Percentiles rank a stretch among this genome's conserved stretches.
These are phyloP conservation scores for Volucella zonaria DNA, from an alignment of 2,888 invertebrate species.

Conservation along the genomic window DNA sequence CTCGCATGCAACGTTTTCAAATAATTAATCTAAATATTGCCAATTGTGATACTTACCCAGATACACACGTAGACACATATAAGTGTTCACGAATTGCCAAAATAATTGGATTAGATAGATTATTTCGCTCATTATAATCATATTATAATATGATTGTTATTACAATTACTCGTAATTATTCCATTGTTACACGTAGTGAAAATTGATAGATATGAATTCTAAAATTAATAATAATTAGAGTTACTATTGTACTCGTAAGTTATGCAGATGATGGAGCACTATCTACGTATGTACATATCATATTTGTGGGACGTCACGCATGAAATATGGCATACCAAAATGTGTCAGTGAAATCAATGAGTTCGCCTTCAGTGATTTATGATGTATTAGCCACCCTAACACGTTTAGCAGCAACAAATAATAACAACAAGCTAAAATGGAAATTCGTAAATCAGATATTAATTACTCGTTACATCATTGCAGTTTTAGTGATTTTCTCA, in stretches of 20 bases:
- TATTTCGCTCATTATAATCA: no score
- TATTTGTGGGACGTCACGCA: slow-evolving; percentile 8
- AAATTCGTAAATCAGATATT: slow-evolving; percentile 30
- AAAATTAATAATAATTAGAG: background rate
- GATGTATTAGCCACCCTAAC: slow-evolving; percentile 4
- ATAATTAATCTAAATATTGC: no score
- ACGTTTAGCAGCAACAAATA: background rate
- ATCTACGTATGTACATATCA: background rate
- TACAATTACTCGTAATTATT: no score
- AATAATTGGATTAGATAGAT: no score
- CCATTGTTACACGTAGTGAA: no score
- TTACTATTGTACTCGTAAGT: background rate
- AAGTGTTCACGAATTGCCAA: no score
- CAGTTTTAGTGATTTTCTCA: slow-evolving; percentile 42
- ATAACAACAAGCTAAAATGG: background rate
- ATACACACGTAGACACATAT: no score
- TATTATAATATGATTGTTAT: no score
- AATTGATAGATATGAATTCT: background rate
- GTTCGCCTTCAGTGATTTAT: slow-evolving; percentile 32
- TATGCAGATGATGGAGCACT: background rate
- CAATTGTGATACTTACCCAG: no score
- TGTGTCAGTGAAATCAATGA: slow-evolving; percentile 63
- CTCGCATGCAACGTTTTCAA: no score
- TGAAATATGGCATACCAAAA: slow-evolving; percentile 20
- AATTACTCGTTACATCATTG: slow-evolving; percentile 44